Conservation (phyloP, 2,797 vertebrate genomes). For the Enteromius viviparus region DNA sequence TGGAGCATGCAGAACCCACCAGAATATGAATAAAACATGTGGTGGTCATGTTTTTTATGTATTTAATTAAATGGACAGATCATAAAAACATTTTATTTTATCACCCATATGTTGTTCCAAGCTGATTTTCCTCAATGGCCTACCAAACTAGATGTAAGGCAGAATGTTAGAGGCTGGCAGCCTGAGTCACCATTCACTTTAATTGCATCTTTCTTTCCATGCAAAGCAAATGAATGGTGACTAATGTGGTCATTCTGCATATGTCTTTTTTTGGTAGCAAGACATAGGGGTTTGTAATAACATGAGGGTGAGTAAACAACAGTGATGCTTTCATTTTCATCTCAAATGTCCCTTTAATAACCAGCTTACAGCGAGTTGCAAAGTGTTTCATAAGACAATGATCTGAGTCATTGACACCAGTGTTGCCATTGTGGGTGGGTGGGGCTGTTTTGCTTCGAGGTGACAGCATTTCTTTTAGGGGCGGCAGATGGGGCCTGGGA, state of each 20-base stretch:
- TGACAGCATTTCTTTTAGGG: slow-evolving; percentile 6
- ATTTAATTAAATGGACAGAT: no score
- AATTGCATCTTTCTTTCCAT: slow-evolving; percentile 3
- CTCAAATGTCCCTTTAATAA: neutral
- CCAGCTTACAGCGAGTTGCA: neutral
- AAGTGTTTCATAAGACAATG: slow-evolving; percentile 13
- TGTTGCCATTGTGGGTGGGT: slow-evolving; percentile 21
- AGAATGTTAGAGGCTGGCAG: neutral
- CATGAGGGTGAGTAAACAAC: neutral
- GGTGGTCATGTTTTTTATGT: neutral
- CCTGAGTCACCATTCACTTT: slow-evolving; percentile 1
- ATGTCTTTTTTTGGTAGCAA: neutral
- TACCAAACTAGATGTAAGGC: neutral
- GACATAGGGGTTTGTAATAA: neutral
- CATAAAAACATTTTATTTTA: neutral
- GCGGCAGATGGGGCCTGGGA: slow-evolving; percentile 22
- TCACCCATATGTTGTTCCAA: neutral
- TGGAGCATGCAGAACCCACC: no score
- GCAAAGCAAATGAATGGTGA: neutral
- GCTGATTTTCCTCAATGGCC: neutral
- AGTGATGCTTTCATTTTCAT: neutral
- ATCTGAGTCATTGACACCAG: neutral
- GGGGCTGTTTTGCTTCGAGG: slow-evolving; percentile 5
- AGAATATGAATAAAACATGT: neutral
- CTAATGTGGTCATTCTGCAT: neutral